Evolutionary conservation across 2,888 invertebrate genomes (phyloP), one percentile per base, ranked within the genome.

Genomic region (Pollenia angustigena): DNA sequence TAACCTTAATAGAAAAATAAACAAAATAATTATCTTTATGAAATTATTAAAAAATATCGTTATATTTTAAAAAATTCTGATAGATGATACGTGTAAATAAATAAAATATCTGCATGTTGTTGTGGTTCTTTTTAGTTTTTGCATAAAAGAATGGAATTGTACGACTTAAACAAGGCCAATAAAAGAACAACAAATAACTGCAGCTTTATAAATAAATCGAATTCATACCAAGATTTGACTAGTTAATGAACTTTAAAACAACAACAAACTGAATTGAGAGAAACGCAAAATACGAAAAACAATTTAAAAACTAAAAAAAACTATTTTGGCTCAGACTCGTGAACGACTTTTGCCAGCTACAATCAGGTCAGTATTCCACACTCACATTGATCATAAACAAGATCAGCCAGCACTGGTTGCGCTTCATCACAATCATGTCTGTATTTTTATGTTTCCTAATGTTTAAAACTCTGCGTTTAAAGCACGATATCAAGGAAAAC

Each of bases 291-390:
- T 40, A 56, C 2, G 1, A 48, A 48, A 6, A 12, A 42, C 23
- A 66, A 50, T 46, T 32, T 32, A 32, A 18, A 56, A 60, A 12
- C 11, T 44, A 60, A 23, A 23, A 80, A 72, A 32, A 50, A 66
- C 76, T 87, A 72, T 84, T 72, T 60, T 23, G 66, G 32, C 54
- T 6, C 32, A 78, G 60, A 83, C 75, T 76, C 40, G 14, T 83
- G 86, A 66, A 84, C 86, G 80, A 81, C 86, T 78, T 81, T 84
- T 78, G 78, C 78, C 56, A 69, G 56, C n/a, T 64, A 46, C 16
- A 81, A 81, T 76, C 46, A 68, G 86, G 87, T 87, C 87, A 87
- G 18, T 50, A 44, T 40, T 71, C 58, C 44, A 62, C 56, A 79
- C 18, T 44, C 58, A 50, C 58, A 48, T 2, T 52, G 52, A 16